These are phyloP conservation scores for Heliconius congener DNA, from an alignment of 1,140 invertebrate species.

Conservation along the genomic window DNA sequence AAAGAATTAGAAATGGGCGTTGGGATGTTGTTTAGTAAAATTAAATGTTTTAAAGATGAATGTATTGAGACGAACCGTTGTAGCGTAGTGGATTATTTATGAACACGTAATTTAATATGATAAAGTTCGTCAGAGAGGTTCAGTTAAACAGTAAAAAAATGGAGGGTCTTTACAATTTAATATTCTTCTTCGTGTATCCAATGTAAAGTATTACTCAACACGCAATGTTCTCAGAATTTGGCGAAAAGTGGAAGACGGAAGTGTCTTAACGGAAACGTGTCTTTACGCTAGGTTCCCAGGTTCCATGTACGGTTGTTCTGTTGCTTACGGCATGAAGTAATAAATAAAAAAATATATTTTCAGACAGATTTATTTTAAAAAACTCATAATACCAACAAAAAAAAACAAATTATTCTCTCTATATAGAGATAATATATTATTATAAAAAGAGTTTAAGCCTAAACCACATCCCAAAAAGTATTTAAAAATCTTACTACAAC, in stretches of 20 bases:
- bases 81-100: background rate
- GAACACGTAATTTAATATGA: background rate
- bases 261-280: no score
- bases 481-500: background rate
- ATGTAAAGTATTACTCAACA: no score
- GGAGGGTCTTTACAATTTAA: background rate
- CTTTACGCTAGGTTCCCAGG: no score
- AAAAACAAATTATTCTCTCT: background rate
- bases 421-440: background rate
- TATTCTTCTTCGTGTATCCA: no score
- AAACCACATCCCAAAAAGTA: background rate
- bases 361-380: no score
- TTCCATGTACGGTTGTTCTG: no score
- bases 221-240: no score
- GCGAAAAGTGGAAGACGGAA: no score
- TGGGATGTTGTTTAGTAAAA: background rate
- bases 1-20: constrained; percentile 19
- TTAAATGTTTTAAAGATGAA: background rate
- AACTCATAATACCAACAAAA: no score
- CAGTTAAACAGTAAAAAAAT: no score
- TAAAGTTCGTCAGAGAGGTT: background rate
- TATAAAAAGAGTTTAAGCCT: background rate
- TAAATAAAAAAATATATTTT: no score
- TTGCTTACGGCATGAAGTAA: no score
- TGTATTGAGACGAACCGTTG: background rate